Conservation (phyloP, 2,113 vertebrate species). For the Chloroceryle aenea region DNA sequence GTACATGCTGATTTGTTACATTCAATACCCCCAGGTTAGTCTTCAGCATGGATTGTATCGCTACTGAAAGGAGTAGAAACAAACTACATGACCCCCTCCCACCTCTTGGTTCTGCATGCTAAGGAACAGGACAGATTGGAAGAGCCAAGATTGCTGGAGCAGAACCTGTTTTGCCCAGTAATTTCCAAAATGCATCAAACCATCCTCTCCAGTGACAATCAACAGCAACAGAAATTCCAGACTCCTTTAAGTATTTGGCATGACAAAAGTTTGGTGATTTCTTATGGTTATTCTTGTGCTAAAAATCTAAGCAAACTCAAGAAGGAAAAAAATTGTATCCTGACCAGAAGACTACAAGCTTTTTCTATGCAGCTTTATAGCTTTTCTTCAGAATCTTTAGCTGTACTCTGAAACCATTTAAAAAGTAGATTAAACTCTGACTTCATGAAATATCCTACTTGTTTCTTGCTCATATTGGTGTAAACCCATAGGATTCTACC, state of each 20-base stretch:
- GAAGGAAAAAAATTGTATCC: not conserved
- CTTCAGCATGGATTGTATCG: not conserved
- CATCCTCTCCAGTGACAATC: not conserved
- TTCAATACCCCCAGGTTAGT: not conserved
- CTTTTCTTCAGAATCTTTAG: not conserved
- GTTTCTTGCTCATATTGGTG: not conserved
- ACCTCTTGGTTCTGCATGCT: not conserved
- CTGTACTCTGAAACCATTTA: not conserved
- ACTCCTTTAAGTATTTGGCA: not conserved
- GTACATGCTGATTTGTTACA: not conserved
- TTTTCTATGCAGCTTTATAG: not conserved
- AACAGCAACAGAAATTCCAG: not conserved
- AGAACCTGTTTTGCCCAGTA: not conserved
- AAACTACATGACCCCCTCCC: rapidly evolving
- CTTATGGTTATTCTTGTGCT: not conserved
- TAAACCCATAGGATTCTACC: not conserved
- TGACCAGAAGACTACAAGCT: not conserved
- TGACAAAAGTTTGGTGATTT: not conserved
- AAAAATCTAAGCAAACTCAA: not conserved
- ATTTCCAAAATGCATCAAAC: not conserved
- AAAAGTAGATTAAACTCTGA: not conserved
- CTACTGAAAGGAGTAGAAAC: not conserved
- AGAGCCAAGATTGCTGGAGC: not conserved
- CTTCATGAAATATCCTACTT: not conserved
- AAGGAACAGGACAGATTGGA: not conserved